A percentile compares a stretch with the other conserved stretches of the same genome.
Evolutionary conservation across 2,113 vertebrate species (phyloP).

Genomic region (Pluvianellus socialis): DNA sequence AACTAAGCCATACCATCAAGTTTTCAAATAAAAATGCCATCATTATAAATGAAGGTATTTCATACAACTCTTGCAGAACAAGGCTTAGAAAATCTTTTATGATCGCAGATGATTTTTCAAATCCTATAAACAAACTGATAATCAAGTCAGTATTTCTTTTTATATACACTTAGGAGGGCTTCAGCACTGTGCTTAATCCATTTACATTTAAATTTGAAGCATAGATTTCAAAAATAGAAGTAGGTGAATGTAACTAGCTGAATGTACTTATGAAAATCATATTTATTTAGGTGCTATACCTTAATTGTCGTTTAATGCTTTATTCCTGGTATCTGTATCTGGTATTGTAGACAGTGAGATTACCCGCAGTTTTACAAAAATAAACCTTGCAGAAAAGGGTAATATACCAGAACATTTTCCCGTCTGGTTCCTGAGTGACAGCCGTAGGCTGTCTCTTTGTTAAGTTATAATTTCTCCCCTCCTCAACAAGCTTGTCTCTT

Average conservation of each 20-base stretch:
- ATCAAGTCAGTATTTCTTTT: background rate
- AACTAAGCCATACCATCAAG: background rate
- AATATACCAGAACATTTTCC: conserved; percentile 20
- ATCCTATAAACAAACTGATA: background rate
- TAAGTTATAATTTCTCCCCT: background rate
- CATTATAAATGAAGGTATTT: background rate
- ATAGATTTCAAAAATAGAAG: background rate
- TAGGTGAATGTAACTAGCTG: background rate
- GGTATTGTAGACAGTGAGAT: background rate
- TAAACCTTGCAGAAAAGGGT: background rate
- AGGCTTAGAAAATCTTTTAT: background rate
- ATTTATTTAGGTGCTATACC: background rate
- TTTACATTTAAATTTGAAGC: background rate
- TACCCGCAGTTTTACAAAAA: conserved; percentile 8
- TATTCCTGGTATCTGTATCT: background rate
- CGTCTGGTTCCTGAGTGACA: conserved; percentile 23
- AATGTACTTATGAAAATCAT: background rate
- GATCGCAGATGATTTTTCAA: background rate
- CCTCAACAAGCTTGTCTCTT: background rate
- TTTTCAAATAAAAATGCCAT: background rate
- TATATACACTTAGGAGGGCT: background rate
- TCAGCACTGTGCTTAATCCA: background rate
- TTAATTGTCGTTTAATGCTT: background rate
- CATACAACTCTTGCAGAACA: background rate
- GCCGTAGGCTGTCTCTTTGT: background rate